Evolutionary conservation across 2,888 invertebrate genomes (phyloP), one percentile per base, ranked within the genome.

Genomic region (Tenthredo livida): DNA sequence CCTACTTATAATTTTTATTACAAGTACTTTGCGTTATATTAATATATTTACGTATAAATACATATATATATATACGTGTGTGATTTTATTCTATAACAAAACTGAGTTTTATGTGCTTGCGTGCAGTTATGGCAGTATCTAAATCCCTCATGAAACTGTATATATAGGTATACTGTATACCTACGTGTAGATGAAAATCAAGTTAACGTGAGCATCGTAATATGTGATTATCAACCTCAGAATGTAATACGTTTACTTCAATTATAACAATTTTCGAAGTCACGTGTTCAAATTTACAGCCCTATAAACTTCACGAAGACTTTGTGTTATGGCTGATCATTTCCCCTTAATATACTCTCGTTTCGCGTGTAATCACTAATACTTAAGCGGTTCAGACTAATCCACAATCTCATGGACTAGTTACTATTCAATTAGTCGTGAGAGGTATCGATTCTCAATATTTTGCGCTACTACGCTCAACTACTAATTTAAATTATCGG

Each of bases 201-300:
- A 17, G 33, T 33, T 17, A 7, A 15, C 67, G 67, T 7, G 33
- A 67, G 7, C 29, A 67, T 5, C 29, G 33, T 67, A 15, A 67
- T 67, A 67, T 67, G 67, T 67, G 33, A 67, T 67, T 67, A 67
- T 67, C 33, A 67, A 67, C 7, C 25, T 67, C 25, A 25, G 12
- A 61, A 12, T 61, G 10, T 61, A 61, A 61, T 4, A 25, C 25
- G 25, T 61, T 61, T 25, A 61, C 61, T 25, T 61, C 9, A 12
- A 25, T 61, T 61, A 61, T 61, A 61, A 61, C 25, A 61, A 61
- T 61, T 25, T 12, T 61, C 61, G 12, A 61, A 25, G 61, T 61
- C 61, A 25, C 61, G 25, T 12, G 61, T 10, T n/a, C n/a, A n/a
- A n/a, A n/a, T n/a, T 61, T 61, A 21, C 61, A 61, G 12, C 61